Conservation (phyloP, 2,797 vertebrate species). For the Capromys pilorides region DNA sequence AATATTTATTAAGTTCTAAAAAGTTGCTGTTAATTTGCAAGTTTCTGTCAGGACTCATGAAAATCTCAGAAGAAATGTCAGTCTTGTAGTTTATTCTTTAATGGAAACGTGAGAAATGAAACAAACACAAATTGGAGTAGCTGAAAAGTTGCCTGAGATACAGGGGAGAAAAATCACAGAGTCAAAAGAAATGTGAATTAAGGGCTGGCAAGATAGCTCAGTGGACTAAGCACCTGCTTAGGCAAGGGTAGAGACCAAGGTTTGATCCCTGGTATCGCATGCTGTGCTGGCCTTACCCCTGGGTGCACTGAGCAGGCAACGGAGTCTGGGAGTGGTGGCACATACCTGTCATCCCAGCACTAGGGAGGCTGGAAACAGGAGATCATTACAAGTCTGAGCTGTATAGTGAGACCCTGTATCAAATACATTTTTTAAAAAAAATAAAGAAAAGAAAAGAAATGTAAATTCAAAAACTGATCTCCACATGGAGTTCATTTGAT, state of each 20-base stretch:
- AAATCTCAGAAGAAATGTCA: not conserved
- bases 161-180: not conserved
- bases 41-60: not conserved
- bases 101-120: not conserved
- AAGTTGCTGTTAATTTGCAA: not conserved
- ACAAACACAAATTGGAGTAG: not conserved
- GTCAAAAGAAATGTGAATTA: not conserved
- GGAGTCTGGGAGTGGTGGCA: too few species aligned
- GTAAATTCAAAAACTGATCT: not conserved
- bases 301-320: too few species aligned
- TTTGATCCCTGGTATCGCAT: too few species aligned
- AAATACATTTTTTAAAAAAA: too few species aligned
- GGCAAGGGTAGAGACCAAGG: too few species aligned
- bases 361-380: too few species aligned
- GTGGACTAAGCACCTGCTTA: too few species aligned
- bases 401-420: too few species aligned
- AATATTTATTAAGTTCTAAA: not conserved
- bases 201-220: too few species aligned
- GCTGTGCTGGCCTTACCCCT: too few species aligned
- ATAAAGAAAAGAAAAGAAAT: not conserved
- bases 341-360: too few species aligned
- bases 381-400: too few species aligned
- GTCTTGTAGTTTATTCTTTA: not conserved
- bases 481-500: not conserved
- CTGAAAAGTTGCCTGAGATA: not conserved